Evolutionary conservation across 2,888 invertebrate genomes (phyloP).

Genomic region (Dynastes hyllus): DNA sequence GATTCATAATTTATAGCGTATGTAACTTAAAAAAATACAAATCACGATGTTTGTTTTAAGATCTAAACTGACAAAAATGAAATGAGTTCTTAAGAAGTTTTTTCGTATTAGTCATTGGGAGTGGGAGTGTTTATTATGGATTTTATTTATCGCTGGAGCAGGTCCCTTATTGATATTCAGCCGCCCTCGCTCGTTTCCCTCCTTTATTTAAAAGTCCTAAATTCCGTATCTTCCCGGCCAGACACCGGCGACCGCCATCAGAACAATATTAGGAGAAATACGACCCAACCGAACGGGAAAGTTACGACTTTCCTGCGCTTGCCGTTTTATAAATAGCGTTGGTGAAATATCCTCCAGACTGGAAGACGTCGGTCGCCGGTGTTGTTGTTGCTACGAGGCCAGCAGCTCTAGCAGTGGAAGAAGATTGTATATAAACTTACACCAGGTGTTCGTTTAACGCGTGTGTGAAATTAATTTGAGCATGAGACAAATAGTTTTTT

Average conservation of each 20-base stretch:
- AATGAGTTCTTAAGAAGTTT: background rate
- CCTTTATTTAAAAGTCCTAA: constrained; percentile 20
- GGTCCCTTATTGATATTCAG: constrained; percentile 15
- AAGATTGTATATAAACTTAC: background rate
- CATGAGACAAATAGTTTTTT: background rate
- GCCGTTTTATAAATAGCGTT: constrained; percentile 45
- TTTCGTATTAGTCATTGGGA: background rate
- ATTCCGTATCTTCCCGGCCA: constrained; percentile 25
- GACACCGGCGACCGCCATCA: constrained; percentile 26
- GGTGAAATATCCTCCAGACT: constrained; percentile 43
- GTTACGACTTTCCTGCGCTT: constrained; percentile 38
- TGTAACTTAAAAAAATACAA: background rate
- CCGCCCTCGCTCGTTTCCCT: background rate
- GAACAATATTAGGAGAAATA: constrained; percentile 38
- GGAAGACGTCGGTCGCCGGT: constrained; percentile 38
- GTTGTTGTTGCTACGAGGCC: constrained; percentile 8
- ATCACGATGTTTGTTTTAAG: background rate
- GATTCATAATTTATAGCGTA: constrained; percentile 33
- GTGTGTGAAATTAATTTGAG: background rate
- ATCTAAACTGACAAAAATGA: background rate
- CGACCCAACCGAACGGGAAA: constrained; percentile 41
- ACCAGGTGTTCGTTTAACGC: constrained; percentile 2
- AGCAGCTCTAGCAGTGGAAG: background rate
- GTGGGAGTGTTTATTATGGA: background rate
- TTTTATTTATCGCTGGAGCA: constrained; percentile 6